Conservation (phyloP, 2,113 vertebrate species). For the Psittacus erithacus region DNA sequence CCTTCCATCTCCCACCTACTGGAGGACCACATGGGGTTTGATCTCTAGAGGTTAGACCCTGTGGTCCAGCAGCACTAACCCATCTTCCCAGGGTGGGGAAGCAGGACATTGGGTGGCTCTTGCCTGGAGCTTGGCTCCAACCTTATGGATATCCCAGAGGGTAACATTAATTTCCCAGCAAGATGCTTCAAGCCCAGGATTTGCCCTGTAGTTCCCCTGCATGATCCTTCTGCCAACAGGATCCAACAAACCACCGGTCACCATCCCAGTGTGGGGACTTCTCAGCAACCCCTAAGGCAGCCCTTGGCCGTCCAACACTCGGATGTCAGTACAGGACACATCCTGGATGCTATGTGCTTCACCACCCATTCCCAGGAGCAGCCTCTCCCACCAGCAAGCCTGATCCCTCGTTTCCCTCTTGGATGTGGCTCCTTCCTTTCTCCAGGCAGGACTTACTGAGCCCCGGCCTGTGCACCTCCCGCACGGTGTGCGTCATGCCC, state of each 20-base stretch:
- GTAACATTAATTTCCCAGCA: not conserved
- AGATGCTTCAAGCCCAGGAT: not conserved
- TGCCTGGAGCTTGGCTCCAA: not conserved
- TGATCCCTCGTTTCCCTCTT: not conserved
- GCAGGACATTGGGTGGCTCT: not conserved
- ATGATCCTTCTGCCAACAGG: not conserved
- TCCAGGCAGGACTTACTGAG: constrained; percentile 74
- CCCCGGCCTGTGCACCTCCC: constrained; percentile 78
- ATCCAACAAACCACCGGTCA: not conserved
- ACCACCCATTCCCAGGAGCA: not conserved
- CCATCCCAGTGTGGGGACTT: too few relatives aligned
- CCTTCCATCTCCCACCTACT: not conserved
- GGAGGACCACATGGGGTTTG: not conserved
- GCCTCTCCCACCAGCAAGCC: not conserved
- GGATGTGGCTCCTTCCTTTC: not conserved
- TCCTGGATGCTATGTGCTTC: not conserved
- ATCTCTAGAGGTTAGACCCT: too few relatives aligned
- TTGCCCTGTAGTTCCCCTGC: not conserved
- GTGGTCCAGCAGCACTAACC: not conserved
- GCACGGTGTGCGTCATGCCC: constrained; percentile 81
- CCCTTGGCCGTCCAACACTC: not conserved
- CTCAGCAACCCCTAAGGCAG: not conserved
- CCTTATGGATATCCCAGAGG: not conserved
- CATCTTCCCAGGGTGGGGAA: fast-evolving
- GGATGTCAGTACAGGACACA: not conserved